Evolutionary conservation across 2,113 vertebrate species (phyloP).

Genomic region (Callocephalon fimbriatum): DNA sequence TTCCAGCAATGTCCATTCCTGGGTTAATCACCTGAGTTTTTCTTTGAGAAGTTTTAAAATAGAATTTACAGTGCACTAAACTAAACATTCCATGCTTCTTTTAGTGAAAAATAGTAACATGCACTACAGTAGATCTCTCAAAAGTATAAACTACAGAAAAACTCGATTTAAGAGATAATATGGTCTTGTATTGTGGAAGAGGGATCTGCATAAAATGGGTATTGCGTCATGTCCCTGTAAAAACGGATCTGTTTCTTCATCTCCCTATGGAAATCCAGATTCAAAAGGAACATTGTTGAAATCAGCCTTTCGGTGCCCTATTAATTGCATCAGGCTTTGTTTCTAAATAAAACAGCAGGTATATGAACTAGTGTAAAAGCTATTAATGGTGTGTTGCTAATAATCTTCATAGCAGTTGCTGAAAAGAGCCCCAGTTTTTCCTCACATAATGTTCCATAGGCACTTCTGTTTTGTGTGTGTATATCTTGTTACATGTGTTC

Average conservation of each 20-base stretch:
- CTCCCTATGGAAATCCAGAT: conserved; percentile 66
- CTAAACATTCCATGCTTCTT: background rate
- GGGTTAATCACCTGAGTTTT: background rate
- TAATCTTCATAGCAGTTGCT: background rate
- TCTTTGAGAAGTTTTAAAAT: background rate
- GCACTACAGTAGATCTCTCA: background rate
- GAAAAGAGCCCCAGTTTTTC: background rate
- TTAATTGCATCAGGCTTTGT: conserved; percentile 1
- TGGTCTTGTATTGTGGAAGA: background rate
- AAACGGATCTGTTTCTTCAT: conserved; percentile 40
- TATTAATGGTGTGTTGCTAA: background rate
- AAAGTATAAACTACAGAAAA: background rate
- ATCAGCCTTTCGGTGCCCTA: background rate
- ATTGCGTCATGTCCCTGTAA: conserved; percentile 72
- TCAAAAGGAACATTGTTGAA: conserved; percentile 48
- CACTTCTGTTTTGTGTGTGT: background rate
- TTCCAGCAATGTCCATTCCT: background rate
- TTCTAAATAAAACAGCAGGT: background rate
- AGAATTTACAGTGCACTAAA: background rate
- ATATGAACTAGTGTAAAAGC: background rate
- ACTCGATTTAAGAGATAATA: background rate
- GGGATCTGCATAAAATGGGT: background rate
- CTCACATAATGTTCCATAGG: background rate
- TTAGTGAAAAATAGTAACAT: background rate
- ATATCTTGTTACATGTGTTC: background rate